Percentiles rank a stretch among this genome's conserved stretches.
Evolutionary conservation across 2,888 invertebrate genomes (phyloP).

Genomic region (Dermolepida albohirtum): DNA sequence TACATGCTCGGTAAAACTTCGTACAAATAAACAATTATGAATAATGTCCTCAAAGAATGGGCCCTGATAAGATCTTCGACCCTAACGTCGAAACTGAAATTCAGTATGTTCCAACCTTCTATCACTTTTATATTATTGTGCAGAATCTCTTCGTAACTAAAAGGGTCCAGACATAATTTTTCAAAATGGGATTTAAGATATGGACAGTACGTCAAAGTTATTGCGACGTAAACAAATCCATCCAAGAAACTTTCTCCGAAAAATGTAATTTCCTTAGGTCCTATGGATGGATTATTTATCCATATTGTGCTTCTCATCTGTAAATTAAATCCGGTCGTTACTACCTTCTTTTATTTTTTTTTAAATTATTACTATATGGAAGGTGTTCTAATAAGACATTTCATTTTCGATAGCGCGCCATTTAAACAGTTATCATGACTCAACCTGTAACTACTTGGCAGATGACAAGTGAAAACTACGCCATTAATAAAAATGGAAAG

Average conservation of each 20-base stretch:
- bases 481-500: no score
- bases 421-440: no score
- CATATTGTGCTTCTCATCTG: not conserved
- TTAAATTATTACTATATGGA: no score
- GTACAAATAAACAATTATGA: conserved; percentile 23
- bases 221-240: conserved; percentile 36
- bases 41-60: conserved; percentile 9
- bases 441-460: no score
- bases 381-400: no score
- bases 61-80: conserved; percentile 7
- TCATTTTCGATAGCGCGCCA: no score
- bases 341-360: no score
- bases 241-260: conserved; percentile 16
- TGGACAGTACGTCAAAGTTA: conserved; percentile 35
- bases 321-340: no score
- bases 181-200: conserved; percentile 27
- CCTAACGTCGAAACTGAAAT: conserved; percentile 15
- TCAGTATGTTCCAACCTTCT: conserved; percentile 27
- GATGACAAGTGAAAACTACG: no score
- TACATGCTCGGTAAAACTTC: conserved; percentile 34
- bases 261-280: not conserved
- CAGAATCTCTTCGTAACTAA: not conserved
- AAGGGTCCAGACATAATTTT: not conserved
- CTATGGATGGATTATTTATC: not conserved
- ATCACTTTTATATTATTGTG: conserved; percentile 31